These are phyloP conservation scores for Micrasema longulum DNA, from an alignment of 1,140 invertebrate species.

Conservation along the genomic window DNA sequence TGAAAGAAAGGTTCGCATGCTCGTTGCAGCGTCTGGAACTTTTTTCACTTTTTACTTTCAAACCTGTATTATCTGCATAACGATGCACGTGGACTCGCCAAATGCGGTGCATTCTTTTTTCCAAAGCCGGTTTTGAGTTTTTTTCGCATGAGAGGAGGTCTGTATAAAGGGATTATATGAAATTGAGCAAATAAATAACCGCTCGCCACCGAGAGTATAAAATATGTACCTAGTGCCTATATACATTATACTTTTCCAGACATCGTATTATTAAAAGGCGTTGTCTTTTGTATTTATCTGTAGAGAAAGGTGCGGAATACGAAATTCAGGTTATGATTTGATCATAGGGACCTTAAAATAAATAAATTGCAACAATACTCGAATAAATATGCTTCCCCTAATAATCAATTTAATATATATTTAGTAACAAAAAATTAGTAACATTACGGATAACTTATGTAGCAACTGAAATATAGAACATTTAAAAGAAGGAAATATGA, in stretches of 20 bases:
- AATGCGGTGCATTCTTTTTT: constrained; percentile 19
- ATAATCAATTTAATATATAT: no score
- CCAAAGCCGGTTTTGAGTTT: not conserved
- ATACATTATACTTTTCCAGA: not conserved
- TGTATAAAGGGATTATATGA: constrained; percentile 25
- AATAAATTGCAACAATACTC: not conserved
- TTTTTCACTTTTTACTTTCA: constrained; percentile 29
- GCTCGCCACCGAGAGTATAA: not conserved
- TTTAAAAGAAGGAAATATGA: no score
- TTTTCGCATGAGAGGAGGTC: constrained; percentile 11
- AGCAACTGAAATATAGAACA: no score
- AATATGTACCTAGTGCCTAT: not conserved
- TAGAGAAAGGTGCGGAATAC: not conserved
- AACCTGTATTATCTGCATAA: constrained; percentile 28
- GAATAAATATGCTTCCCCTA: not conserved
- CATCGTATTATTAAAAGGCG: not conserved
- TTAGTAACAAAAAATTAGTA: no score
- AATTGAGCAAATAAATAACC: constrained; percentile 28
- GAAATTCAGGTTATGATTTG: no score
- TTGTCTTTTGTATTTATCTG: not conserved
- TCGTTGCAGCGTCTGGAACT: constrained; percentile 1
- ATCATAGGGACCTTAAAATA: not conserved
- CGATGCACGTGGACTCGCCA: constrained; percentile 21
- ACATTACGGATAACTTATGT: no score
- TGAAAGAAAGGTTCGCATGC: not conserved